These are phyloP conservation scores for Dasysyrphus albostriatus DNA, from an alignment of 2,888 invertebrate species.

Conservation along the genomic window DNA sequence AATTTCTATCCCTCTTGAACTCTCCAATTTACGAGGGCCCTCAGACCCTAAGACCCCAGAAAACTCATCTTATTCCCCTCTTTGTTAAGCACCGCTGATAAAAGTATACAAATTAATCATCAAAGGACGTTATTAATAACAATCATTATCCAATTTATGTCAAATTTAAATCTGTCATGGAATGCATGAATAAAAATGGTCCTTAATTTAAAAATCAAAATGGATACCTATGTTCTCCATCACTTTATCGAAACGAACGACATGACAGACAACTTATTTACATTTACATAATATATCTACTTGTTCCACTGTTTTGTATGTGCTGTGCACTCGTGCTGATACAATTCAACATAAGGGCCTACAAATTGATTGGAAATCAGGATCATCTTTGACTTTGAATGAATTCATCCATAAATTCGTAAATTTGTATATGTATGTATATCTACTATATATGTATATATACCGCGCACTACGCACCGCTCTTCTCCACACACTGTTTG, in stretches of 20 bases:
- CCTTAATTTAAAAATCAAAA: not conserved
- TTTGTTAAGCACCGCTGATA: too few relatives aligned
- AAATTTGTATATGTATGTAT: not conserved
- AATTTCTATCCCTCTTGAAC: too few relatives aligned
- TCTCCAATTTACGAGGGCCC: too few relatives aligned
- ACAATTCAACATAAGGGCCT: not conserved
- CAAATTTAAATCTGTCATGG: not conserved
- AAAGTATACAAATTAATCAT: too few relatives aligned
- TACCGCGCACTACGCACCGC: not conserved
- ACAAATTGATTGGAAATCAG: conserved; percentile 24
- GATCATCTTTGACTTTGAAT: not conserved
- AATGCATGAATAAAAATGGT: not conserved
- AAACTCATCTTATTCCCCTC: too few relatives aligned
- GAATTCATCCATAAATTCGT: not conserved
- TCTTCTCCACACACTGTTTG: not conserved
- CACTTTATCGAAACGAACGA: not conserved
- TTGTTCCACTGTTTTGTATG: conserved; percentile 3
- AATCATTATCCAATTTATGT: not conserved
- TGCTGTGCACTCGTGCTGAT: conserved; percentile 2
- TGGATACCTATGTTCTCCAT: too few relatives aligned
- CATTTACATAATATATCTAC: not conserved
- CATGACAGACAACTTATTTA: not conserved
- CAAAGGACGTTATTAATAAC: too few relatives aligned
- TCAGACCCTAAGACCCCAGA: too few relatives aligned
- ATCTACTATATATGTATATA: not conserved